Evolutionary conservation across 2,797 vertebrate species (phyloP).

Genomic region (Gila robusta): DNA sequence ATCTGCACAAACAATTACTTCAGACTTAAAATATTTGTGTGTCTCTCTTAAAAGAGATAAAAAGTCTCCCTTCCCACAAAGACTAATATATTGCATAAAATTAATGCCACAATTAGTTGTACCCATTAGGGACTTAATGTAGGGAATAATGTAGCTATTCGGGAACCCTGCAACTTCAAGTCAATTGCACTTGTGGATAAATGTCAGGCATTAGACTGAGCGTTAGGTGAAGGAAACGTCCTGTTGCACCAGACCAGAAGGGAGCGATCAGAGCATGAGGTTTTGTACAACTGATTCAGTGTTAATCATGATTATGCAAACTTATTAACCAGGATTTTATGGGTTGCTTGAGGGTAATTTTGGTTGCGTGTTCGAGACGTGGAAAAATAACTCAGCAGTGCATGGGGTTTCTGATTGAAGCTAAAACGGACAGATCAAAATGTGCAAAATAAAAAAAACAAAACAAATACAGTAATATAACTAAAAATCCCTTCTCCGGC

Average conservation of each 20-base stretch:
- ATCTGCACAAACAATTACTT: slow-evolving; percentile 37
- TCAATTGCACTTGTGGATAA: slow-evolving; percentile 51
- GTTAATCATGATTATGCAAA: slow-evolving; percentile 3
- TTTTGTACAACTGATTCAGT: background rate
- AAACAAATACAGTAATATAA: slow-evolving; percentile 18
- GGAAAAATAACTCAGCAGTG: background rate
- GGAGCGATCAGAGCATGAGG: slow-evolving; percentile 7
- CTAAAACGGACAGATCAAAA: slow-evolving; percentile 18
- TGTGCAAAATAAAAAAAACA: background rate
- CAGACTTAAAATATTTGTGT: slow-evolving; percentile 24
- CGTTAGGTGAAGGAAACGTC: slow-evolving; percentile 16
- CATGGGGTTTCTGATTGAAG: slow-evolving; percentile 1
- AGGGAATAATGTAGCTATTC: slow-evolving; percentile 29
- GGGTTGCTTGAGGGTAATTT: background rate
- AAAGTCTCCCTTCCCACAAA: slow-evolving; percentile 29
- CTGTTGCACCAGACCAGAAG: slow-evolving; percentile 28
- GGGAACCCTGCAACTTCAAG: slow-evolving; percentile 42
- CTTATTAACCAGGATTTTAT: slow-evolving; percentile 21
- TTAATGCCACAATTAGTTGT: slow-evolving; percentile 43
- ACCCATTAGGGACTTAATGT: slow-evolving; percentile 12
- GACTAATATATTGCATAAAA: slow-evolving; percentile 46
- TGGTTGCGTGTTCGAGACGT: background rate
- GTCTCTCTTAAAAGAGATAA: slow-evolving; percentile 33
- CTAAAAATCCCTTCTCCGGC: slow-evolving; percentile 69
- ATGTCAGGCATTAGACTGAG: slow-evolving; percentile 36